Evolutionary conservation across 2,113 vertebrate species (phyloP).

Genomic region (Cynopterus brachyotis): DNA sequence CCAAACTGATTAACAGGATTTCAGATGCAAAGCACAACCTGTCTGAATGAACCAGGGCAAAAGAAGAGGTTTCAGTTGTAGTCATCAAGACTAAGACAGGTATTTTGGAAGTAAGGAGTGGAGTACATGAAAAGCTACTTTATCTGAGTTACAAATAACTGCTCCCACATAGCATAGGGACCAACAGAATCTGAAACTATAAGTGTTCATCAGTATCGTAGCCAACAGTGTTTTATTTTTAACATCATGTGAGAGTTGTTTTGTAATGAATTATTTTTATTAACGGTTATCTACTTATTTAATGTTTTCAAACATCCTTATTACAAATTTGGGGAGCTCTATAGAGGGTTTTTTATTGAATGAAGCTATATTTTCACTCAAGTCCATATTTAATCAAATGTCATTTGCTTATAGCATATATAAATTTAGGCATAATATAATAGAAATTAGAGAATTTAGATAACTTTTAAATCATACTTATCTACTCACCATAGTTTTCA

Average conservation of each 20-base stretch:
- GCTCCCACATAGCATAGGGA: background rate
- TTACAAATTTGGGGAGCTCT: background rate
- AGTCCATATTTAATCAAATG: conserved; percentile 26
- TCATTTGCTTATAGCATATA: background rate
- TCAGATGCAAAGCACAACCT: conserved; percentile 29
- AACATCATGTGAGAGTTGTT: conserved; percentile 24
- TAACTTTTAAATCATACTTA: background rate
- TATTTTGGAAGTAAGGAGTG: background rate
- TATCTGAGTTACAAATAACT: conserved; percentile 53
- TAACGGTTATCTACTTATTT: background rate
- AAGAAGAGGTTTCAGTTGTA: background rate
- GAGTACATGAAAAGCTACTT: conserved; percentile 39
- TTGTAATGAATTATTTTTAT: background rate
- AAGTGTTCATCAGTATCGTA: background rate
- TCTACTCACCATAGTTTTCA: background rate
- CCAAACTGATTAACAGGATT: conserved; percentile 9
- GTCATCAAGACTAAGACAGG: background rate
- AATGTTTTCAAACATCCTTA: conserved; percentile 35
- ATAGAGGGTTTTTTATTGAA: background rate
- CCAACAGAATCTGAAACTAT: background rate
- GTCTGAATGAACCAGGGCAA: background rate
- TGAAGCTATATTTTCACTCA: background rate
- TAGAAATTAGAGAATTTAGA: conserved; percentile 23
- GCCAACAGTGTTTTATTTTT: background rate
- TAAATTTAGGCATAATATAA: background rate